A percentile compares a stretch with the other conserved stretches of the same genome.
These are phyloP conservation scores for Colius striatus DNA, from an alignment of 2,113 vertebrate species.

Conservation along the genomic window DNA sequence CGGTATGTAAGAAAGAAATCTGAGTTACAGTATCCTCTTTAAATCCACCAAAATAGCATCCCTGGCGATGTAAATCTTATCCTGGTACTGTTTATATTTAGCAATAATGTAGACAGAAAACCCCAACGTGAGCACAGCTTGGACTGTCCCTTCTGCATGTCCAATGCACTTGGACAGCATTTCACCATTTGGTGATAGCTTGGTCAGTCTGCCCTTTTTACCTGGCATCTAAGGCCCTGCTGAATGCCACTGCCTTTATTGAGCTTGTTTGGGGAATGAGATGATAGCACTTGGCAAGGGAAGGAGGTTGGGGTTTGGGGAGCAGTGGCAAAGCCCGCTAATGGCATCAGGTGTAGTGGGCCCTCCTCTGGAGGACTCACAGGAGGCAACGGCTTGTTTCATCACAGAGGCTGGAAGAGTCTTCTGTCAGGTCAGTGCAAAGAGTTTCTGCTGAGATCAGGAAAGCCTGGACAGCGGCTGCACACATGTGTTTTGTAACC, in stretches of 20 bases:
- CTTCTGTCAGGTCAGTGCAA: not conserved
- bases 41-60: not conserved
- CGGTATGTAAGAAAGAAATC: not conserved
- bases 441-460: not conserved
- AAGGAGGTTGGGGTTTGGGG: fast-evolving
- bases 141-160: not conserved
- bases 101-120: not conserved
- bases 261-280: fast-evolving
- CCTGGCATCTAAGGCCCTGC: not conserved
- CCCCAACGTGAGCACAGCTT: not conserved
- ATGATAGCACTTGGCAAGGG: not conserved
- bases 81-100: not conserved
- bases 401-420: not conserved
- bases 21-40: not conserved
- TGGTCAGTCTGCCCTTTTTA: not conserved
- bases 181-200: not conserved
- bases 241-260: not conserved
- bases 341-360: not conserved
- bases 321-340: not conserved
- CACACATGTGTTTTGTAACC: fast-evolving
- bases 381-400: not conserved
- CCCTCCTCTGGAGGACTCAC: not conserved
- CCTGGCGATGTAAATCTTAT: not conserved
- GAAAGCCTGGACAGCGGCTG: not conserved
- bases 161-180: no score